Conservation (phyloP, 1,140 invertebrate genomes). For the Bombus polaris region DNA sequence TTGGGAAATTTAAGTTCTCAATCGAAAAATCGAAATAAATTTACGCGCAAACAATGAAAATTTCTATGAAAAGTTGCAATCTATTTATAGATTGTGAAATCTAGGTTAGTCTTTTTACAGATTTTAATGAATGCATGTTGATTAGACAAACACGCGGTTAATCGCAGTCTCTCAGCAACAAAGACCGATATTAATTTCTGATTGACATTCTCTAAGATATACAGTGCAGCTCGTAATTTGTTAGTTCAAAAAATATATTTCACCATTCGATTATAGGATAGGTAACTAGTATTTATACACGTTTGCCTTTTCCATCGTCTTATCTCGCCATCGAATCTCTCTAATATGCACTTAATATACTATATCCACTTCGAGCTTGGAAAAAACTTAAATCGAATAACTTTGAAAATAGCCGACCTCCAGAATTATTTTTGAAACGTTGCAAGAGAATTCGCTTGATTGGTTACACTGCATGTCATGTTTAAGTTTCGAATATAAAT, state of each 20-base stretch:
- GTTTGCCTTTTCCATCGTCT: background rate
- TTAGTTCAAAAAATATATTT: background rate
- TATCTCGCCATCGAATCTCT: background rate
- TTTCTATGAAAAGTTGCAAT: too few species aligned
- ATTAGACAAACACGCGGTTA: background rate
- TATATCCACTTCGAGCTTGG: background rate
- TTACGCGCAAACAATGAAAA: too few species aligned
- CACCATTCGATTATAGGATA: background rate
- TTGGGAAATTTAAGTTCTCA: background rate
- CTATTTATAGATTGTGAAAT: too few species aligned
- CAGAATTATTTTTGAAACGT: background rate
- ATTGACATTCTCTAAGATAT: background rate
- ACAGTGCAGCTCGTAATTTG: too few species aligned
- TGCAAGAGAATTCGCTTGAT: background rate
- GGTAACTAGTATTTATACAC: background rate
- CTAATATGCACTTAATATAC: background rate
- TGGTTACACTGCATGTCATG: too few species aligned
- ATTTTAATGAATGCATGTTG: background rate
- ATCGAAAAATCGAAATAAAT: too few species aligned
- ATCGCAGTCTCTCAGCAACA: background rate
- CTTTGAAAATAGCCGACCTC: background rate
- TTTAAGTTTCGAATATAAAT: too few species aligned
- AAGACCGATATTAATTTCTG: too few species aligned
- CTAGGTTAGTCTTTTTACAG: background rate
- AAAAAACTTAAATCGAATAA: background rate